Evolutionary conservation across 2,797 vertebrate species (phyloP).

Genomic region (Neosilurus hyrtlii): DNA sequence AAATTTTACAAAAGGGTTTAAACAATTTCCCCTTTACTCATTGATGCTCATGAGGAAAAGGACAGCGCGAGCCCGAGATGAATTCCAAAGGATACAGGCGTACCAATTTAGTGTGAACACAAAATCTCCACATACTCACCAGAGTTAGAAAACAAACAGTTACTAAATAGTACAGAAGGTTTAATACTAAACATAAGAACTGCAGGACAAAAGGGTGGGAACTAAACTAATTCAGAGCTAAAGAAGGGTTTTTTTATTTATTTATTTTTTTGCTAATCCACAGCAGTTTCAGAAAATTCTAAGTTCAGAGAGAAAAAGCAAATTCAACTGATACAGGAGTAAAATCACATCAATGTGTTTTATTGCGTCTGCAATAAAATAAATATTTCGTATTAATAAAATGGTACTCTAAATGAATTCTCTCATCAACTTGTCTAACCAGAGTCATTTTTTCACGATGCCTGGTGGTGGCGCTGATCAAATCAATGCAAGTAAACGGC

Average conservation of each 20-base stretch:
- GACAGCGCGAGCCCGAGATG: not conserved
- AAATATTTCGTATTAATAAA: no score
- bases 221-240: not conserved
- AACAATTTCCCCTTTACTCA: not conserved
- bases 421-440: no score
- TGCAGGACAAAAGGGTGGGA: not conserved
- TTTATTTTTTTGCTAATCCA: not conserved
- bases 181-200: not conserved
- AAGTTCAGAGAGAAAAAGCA: not conserved
- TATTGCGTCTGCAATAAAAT: no score
- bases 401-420: no score
- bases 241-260: not conserved
- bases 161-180: not conserved
- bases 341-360: no score
- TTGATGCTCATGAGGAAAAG: not conserved
- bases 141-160: not conserved
- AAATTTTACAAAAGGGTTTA: not conserved
- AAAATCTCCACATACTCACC: not conserved
- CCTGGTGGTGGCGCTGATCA: no score
- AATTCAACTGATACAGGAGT: not conserved
- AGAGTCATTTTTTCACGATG: no score
- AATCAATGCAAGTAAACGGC: no score
- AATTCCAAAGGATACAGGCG: not conserved
- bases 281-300: not conserved
- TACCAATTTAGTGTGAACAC: no score